Evolutionary conservation across 2,888 invertebrate genomes (phyloP).

Genomic region (Gortyna flavago): DNA sequence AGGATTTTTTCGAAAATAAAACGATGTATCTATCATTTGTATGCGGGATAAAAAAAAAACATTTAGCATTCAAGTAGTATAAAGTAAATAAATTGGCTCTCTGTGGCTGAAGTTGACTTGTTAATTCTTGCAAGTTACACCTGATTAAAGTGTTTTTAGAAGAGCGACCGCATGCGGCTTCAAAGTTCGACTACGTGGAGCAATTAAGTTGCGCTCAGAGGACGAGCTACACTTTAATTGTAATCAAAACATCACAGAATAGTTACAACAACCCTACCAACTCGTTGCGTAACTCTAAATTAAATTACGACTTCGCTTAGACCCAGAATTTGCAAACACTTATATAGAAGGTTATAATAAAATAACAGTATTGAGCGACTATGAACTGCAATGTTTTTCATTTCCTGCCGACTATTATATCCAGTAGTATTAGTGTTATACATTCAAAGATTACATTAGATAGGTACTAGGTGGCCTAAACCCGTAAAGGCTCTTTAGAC

Average conservation of each 20-base stretch:
- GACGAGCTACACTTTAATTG: constrained; percentile 72
- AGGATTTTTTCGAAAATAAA: constrained; percentile 30
- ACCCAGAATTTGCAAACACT: constrained; percentile 56
- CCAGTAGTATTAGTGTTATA: constrained; percentile 26
- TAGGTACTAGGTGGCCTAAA: neutral
- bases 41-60: constrained; percentile 1
- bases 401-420: constrained; percentile 17
- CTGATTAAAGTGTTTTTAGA: constrained; percentile 59
- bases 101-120: constrained; percentile 27
- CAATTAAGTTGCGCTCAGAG: constrained; percentile 66
- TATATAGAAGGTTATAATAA: constrained; percentile 39
- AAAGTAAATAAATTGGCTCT: constrained; percentile 32
- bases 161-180: constrained; percentile 46
- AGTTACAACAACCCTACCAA: constrained; percentile 59
- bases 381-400: constrained; percentile 36
- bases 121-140: constrained; percentile 48
- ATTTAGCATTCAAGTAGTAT: constrained; percentile 30
- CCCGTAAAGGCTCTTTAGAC: constrained; percentile 15
- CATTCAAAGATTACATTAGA: constrained; percentile 27
- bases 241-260: constrained; percentile 73
- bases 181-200: constrained; percentile 62
- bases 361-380: constrained; percentile 33
- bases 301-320: constrained; percentile 62
- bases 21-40: constrained; percentile 28
- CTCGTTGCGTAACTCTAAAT: constrained; percentile 62